A percentile compares a stretch with the other conserved stretches of the same genome.
phyloP scores from a whole-genome alignment of 1,140 invertebrate species.

The Meloidogyne hapla region DNA sequence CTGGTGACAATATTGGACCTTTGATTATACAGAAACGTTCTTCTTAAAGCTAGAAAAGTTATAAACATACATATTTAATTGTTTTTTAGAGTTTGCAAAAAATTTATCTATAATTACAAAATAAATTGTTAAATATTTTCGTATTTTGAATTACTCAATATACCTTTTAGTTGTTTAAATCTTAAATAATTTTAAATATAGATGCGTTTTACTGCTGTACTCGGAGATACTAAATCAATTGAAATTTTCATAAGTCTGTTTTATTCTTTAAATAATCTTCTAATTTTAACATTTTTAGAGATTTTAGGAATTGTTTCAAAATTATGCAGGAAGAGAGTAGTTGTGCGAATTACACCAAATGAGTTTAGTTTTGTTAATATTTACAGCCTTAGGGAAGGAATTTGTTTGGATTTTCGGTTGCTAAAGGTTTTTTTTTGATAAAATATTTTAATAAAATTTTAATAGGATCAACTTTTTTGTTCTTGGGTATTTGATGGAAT shows the following conservation, averaged over 20 bases:
- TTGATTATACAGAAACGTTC: conserved; percentile 38
- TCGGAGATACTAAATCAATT: conserved; percentile 27
- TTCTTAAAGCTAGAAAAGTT: not conserved
- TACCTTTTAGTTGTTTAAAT: conserved; percentile 4
- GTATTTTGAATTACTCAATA: too few species aligned
- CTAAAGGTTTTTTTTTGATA: conserved; percentile 22
- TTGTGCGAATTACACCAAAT: conserved; percentile 27
- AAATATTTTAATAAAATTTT: conserved; percentile 11
- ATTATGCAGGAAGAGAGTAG: conserved; percentile 17
- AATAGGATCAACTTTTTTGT: conserved; percentile 24
- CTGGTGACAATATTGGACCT: conserved; percentile 50
- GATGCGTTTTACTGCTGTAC: conserved; percentile 26
- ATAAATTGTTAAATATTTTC: too few species aligned
- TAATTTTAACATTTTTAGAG: conserved; percentile 16
- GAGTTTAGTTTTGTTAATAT: conserved; percentile 35
- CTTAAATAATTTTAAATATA: not conserved
- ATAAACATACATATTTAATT: too few species aligned
- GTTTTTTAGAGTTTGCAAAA: too few species aligned
- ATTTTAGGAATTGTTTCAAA: conserved; percentile 28
- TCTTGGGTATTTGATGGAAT: conserved; percentile 31
- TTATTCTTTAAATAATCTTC: not conserved
- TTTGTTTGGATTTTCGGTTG: conserved; percentile 29
- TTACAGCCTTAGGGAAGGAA: conserved; percentile 29
- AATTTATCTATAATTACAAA: too few species aligned
- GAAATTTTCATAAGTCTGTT: conserved; percentile 25